Evolutionary conservation across 2,888 invertebrate species (phyloP).

Genomic region (Cistogaster globosa): DNA sequence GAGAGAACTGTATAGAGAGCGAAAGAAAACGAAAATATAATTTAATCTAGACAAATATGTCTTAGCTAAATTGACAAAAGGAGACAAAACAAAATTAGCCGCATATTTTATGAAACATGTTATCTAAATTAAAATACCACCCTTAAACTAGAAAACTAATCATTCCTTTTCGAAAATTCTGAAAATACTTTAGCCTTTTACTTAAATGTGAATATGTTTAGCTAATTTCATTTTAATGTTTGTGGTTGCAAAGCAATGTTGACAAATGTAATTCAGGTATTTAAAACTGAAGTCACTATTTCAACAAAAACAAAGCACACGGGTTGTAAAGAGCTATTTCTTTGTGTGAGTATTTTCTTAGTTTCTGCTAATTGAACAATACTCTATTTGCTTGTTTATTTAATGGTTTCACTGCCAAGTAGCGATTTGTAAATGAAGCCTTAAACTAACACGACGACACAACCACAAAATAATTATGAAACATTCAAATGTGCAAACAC

Average conservation of each 20-base stretch:
- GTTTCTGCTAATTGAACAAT: background rate
- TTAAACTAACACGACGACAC: background rate
- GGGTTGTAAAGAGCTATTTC: no score
- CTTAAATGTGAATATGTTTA: constrained; percentile 31
- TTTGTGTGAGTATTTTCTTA: no score
- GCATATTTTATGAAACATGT: no score
- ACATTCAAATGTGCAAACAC: background rate
- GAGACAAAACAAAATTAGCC: constrained; percentile 20
- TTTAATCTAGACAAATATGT: background rate
- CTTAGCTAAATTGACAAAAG: background rate
- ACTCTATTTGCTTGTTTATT: background rate
- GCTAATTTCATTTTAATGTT: constrained; percentile 17
- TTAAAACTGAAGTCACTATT: background rate
- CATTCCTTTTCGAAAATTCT: background rate
- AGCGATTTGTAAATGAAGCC: background rate
- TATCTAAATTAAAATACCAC: no score
- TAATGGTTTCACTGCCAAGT: background rate
- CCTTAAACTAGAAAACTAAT: background rate
- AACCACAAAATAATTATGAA: constrained; percentile 10
- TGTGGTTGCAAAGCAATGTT: background rate
- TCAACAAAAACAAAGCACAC: no score
- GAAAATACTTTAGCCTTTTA: constrained; percentile 20
- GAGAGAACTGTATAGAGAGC: background rate
- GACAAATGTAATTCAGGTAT: background rate
- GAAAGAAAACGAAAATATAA: background rate